Base-by-base conservation (phyloP, 2,888 invertebrate genomes). In the Ferrisia virgata region DNA sequence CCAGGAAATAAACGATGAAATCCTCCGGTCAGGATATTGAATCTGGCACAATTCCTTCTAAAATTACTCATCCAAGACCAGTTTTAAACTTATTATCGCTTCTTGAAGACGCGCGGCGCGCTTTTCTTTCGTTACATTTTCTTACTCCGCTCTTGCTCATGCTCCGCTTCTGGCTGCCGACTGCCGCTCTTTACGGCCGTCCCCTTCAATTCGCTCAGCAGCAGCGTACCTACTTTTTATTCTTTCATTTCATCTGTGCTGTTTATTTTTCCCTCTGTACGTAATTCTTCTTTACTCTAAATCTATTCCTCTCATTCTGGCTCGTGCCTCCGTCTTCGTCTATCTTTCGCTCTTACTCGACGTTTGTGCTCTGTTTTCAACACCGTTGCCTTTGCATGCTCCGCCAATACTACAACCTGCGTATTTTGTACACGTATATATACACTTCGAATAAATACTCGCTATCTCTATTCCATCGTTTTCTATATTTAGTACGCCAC, bases 1-100 rank as follows among this genome's bases (percentile, higher is more conserved):
- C 72, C 72, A 76, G 72, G 72, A 76, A 76, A 76, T 76, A 36
- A 76, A 76, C 31, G 31, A 76, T 36, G 72, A 76, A 76, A 36
- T 76, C 36, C 72, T 76, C 31, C 72, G 33, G 72, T 76, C 36
- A 76, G 36, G 72, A 76, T 76, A 76, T 76, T 36, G 72, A 76
- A 33, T 76, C 36, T 76, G 72, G 72, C 72, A 36, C 36, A 76
- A 36, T 76, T 76, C 72, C 72, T 76, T 76, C 36, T 76, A 76
- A 76, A 36, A 76, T 76, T 76, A 76, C 72, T 36, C 36, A 76
- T 76, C 64, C 64, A 64, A 64, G 64, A 64, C 64, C 64, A 64
- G 64, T 64, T 64, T 64, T 64, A 64, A 64, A 64, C 64, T 64
- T 64, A 64, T 64, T 64, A 64, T 64, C 64, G 64, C 64, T 64